phyloP scores from a whole-genome alignment of 2,113 vertebrate genomes.

The Ciconia maguari region DNA sequence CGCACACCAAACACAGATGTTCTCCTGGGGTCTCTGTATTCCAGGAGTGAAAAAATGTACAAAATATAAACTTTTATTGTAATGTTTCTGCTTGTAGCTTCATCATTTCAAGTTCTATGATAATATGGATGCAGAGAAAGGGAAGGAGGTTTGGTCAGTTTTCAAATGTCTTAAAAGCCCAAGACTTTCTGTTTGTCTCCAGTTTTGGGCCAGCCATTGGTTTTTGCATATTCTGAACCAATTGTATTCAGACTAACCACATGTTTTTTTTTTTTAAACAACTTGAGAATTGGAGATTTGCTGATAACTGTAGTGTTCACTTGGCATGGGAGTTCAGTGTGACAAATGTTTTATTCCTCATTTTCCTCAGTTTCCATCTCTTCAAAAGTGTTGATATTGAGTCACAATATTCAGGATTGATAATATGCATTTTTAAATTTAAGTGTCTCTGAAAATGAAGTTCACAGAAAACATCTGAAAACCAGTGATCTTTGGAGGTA shows the following conservation, averaged over 20 bases:
- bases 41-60: not conserved
- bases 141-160: not conserved
- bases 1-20: not conserved
- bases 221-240: not conserved
- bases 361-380: not conserved
- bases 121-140: not conserved
- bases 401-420: not conserved
- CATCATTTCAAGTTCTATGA: not conserved
- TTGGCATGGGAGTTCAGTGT: not conserved
- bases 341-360: not conserved
- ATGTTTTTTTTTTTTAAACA: not conserved
- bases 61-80: not conserved
- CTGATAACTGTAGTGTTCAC: not conserved
- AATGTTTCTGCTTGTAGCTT: not conserved
- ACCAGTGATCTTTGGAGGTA: not conserved
- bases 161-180: not conserved
- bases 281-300: not conserved
- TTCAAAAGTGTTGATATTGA: not conserved
- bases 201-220: not conserved
- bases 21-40: not conserved
- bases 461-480: not conserved
- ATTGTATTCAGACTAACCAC: not conserved
- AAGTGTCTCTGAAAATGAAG: not conserved
- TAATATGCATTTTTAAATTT: not conserved
- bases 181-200: not conserved